Percentiles rank a stretch among this genome's conserved stretches.
These are phyloP conservation scores for Austrofundulus limnaeus DNA, from an alignment of 2,113 vertebrate genomes.

Conservation along the genomic window DNA sequence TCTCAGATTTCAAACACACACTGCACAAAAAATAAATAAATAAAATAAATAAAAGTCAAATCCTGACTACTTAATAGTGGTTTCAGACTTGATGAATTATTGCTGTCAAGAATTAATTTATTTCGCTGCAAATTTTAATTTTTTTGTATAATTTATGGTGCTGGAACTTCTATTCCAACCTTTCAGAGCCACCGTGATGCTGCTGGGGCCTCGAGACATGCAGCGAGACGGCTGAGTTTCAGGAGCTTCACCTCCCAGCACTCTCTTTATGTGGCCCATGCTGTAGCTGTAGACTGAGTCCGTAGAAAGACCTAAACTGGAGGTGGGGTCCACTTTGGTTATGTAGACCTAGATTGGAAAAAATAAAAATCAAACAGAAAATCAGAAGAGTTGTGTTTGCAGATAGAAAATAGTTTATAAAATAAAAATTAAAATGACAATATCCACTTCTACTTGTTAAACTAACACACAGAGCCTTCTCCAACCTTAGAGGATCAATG, in stretches of 20 bases:
- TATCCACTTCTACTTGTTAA: background rate
- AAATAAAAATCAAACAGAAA: too few relatives aligned
- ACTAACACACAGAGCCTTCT: background rate
- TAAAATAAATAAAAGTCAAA: too few relatives aligned
- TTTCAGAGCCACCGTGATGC: constrained; percentile 88
- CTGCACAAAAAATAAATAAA: too few relatives aligned
- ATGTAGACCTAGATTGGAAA: constrained; percentile 85
- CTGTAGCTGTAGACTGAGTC: constrained; percentile 95
- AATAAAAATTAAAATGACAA: rapidly evolving
- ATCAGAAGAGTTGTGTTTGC: background rate
- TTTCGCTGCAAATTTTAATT: background rate
- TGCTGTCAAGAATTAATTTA: too few relatives aligned
- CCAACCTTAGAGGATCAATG: background rate
- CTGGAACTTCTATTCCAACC: constrained; percentile 73
- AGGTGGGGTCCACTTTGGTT: constrained; percentile 91
- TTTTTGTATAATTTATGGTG: background rate
- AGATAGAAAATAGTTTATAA: too few relatives aligned
- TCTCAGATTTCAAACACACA: background rate
- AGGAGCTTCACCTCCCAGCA: constrained; percentile 85
- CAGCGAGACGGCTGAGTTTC: constrained; percentile 88
- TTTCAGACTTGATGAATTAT: background rate
- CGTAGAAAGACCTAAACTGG: constrained; percentile 87
- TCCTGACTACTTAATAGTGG: background rate
- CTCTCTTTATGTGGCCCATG: constrained; percentile 89
- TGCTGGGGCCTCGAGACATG: constrained; percentile 79